Evolutionary conservation across 2,113 vertebrate genomes (phyloP), one percentile per base, ranked within the genome.

Genomic region (Ictalurus punctatus): DNA sequence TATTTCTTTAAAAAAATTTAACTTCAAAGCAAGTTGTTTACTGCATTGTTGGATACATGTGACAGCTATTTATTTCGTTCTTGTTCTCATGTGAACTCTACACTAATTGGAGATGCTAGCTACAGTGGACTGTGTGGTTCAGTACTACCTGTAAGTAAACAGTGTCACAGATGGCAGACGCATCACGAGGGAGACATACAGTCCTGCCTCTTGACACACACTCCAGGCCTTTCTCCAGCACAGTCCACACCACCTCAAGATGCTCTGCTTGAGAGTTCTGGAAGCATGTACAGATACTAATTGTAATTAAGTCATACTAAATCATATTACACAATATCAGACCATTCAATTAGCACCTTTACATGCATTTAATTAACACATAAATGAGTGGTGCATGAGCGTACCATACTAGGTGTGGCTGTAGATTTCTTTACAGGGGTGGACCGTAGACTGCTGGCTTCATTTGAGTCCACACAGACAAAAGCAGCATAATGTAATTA

Each of bases 91-190:
- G 3, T 84, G 56, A 52, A n/a, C 19, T 34, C 34, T 17, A 21
- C 2, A 54, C 44, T 67, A 37, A 54, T 27, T 58, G 54, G 21
- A 82, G 63, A n/a, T 69, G 6, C 23, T 27, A 87, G 27, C 6
- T 34, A 81, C 44, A 54, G 74, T 52, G 65, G 56, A 86, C 23
- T 65, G 44, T 21, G 34, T 48, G 63, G 5, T 88, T 44, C 48
- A 83, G 12, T 37, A 78, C 90, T 94, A 98, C 98, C 97, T 95
- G 97, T 91, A 93, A 91, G 86, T 92, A 96, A 63, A 93, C 95
- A 90, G 86, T 93, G 90, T 99, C 97, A 93, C 93, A 93, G 88
- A 97, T 58, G 0, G 93, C 95, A 44, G 94, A 94, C 78, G 89
- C 92, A 90, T 96, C 92, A 65, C 91, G 91, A 71, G 93, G 91